phyloP scores from a whole-genome alignment of 2,888 invertebrate genomes.

The Lottia gigantea region DNA sequence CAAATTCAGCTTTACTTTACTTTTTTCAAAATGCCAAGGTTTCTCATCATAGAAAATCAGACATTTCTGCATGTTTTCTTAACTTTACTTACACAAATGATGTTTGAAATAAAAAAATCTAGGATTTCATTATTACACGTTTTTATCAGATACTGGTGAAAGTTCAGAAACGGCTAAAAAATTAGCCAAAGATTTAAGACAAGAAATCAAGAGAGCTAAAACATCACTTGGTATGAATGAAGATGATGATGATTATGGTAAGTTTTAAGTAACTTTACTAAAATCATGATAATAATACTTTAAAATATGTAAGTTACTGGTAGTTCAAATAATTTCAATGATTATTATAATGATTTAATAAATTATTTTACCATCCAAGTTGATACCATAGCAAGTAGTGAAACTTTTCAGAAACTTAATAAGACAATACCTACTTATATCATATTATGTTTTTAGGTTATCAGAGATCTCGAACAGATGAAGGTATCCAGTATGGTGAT shows the following conservation, averaged over 20 bases:
- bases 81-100: no score
- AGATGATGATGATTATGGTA: constrained; percentile 7
- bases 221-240: constrained; percentile 32
- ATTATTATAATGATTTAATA: no score
- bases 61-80: neutral
- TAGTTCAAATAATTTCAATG: no score
- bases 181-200: constrained; percentile 47
- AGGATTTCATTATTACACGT: no score
- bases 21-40: no score
- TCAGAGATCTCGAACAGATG: neutral
- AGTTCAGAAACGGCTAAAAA: constrained; percentile 44
- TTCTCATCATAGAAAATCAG: no score
- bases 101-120: no score
- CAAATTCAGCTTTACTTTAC: neutral
- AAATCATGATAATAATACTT: no score
- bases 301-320: no score
- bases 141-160: constrained; percentile 38
- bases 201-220: constrained; percentile 47
- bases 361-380: neutral
- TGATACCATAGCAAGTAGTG: neutral
- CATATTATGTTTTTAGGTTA: neutral
- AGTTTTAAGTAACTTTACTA: neutral
- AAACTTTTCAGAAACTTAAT: no score
- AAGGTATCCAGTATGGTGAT: constrained; percentile 1
- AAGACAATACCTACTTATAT: neutral